Conservation (phyloP, 2,888 invertebrate genomes). For the Resseliella maxima region DNA sequence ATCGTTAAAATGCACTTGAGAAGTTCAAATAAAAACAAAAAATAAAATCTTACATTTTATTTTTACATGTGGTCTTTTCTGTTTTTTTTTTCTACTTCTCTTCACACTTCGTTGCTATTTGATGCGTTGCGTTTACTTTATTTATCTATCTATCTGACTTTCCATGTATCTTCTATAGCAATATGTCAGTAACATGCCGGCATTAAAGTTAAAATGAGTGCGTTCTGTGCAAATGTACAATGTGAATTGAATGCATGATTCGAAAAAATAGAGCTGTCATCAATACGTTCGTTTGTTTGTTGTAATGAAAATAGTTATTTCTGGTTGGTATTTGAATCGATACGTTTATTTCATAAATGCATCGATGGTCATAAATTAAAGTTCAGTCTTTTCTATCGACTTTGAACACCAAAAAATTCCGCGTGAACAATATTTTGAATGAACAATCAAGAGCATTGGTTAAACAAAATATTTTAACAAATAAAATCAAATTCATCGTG, state of each 20-base stretch:
- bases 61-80: slow-evolving; percentile 16
- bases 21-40: not conserved
- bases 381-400: too few species aligned
- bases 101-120: slow-evolving; percentile 1
- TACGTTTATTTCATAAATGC: too few species aligned
- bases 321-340: too few species aligned
- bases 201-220: not conserved
- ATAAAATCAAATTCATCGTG: too few species aligned
- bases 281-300: too few species aligned
- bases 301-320: too few species aligned
- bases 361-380: too few species aligned
- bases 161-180: not conserved
- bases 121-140: slow-evolving; percentile 41
- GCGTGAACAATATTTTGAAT: too few species aligned
- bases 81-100: not conserved
- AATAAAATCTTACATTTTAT: not conserved
- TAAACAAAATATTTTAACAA: too few species aligned
- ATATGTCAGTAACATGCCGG: slow-evolving; percentile 24
- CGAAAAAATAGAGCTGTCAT: too few species aligned
- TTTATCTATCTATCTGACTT: slow-evolving; percentile 18
- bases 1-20: not conserved
- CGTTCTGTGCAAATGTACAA: not conserved
- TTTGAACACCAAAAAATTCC: too few species aligned
- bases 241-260: not conserved
- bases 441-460: too few species aligned